Base-by-base conservation (phyloP, 1,140 invertebrate genomes). In the Drosophila rhopaloa region DNA sequence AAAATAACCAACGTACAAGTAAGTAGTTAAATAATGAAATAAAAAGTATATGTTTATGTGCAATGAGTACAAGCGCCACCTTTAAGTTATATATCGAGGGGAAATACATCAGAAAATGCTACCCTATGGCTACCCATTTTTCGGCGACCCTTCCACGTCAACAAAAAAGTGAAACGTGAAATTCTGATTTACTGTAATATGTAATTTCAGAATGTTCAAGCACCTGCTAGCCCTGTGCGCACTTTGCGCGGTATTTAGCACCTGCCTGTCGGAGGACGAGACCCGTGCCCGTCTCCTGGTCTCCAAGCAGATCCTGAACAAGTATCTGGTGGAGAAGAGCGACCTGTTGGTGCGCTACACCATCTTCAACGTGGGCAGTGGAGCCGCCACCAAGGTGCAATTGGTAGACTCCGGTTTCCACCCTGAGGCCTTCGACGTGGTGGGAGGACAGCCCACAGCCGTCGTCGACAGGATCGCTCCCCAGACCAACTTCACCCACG, bases 301-400 rank as follows among this genome's bases (percentile, higher is more conserved):
- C 13, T 96, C 96, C 4, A 98, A 98, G 93, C 96, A 97, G 93
- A 96, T 99, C 84, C 94, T 99, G n/a, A 99, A 99, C 90, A 98
- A 97, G 93, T 99, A 99, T 92, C 93, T 99, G 55, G 98, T 99
- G n/a, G 98, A 99, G 94, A 96, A 97, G 91, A 98, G 98, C 95
- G 98, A 99, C 93, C 96, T 99, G 81, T 95, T 99, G 79, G 96
- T 99, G 43, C 97, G 98, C 94, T 97, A 97, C 82, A 96, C 96
- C 16, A 93, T 97, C 50, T 96, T 95, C 92, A 98, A 98, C 92
- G 95, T 97, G 72, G 97, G 97, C 35, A 96, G 94, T 61, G 96
- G 96, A 71, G 96, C 98, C 76, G 98, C 98, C 27, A 94, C 97
- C 16, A 96, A 97, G 93, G 97, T 99, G 11, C 95, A 96, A 83